Base-by-base conservation (phyloP, 1,140 invertebrate species). In the Drosophila saltans region DNA sequence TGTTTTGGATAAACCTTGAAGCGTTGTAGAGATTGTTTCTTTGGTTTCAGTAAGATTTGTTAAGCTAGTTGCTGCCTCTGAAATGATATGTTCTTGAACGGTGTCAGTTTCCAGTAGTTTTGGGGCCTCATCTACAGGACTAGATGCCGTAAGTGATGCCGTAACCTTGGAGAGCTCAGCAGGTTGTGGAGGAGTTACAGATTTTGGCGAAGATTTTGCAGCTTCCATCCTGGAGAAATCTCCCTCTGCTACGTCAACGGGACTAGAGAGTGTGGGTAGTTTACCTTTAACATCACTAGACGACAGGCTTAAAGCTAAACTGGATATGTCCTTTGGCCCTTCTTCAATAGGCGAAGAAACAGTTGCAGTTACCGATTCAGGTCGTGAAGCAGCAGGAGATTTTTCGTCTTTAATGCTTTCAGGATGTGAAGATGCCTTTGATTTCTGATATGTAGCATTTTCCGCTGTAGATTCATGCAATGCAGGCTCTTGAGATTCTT, bases 181-280 rank as follows among this genome's bases (percentile, higher is more conserved):
- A 3, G 75, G 77, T 24, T 88, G 78, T 3, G 43, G 48, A 4
- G 56, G n/a, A 24, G 55, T 43, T 5, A 68, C 59, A 43, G 48
- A 3, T 8, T 66, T 63, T 0, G 52, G 1, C 8, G 41, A 24
- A 5, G 24, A 30, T 30, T 36, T 26, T 2, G 43, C 11, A 9
- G 28, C 11, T 41, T 57, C 11, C 24, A 69, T 39, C 1, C 24
- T 16, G 10, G 66, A 52, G 30, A 91, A 91, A 16, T 91, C 75
- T 10, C 90, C 90, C 11, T 90, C 81, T 1, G 88, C 91, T 16
- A 91, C 84, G 45, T 92, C 90, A 1, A 91, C 78, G 3, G 90
- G 91, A 56, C 84, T 91, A 5, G 91, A 92, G 1, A 78, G 60
- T 1, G 90, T 91, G 3, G 78, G 86, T 0, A 90, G 75, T 21